phyloP scores from a whole-genome alignment of 2,888 invertebrate species.

The Agrotis puta region DNA sequence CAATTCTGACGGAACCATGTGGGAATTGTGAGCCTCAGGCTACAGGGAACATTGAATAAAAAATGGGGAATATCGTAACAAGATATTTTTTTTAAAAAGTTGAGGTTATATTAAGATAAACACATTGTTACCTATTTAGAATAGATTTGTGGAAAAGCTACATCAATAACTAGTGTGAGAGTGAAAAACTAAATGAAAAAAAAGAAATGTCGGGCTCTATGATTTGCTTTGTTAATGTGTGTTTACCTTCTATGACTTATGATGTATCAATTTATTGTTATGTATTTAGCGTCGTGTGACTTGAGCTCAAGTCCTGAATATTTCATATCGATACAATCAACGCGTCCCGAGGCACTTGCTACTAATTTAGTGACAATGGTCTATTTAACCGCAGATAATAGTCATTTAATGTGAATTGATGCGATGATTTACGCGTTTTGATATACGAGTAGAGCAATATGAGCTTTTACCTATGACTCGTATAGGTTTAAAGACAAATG shows the following conservation, averaged over 20 bases:
- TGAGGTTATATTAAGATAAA: conserved; percentile 15
- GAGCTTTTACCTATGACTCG: conserved; percentile 8
- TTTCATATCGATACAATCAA: conserved; percentile 72
- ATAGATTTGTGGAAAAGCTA: neutral
- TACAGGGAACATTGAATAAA: conserved; percentile 52
- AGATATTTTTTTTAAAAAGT: conserved; percentile 33
- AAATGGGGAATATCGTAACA: conserved; percentile 34
- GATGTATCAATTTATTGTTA: conserved; percentile 65
- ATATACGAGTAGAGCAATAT: conserved; percentile 23
- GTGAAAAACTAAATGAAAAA: too few species aligned
- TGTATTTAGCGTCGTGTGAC: conserved; percentile 59
- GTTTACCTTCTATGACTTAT: conserved; percentile 4
- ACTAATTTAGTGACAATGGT: conserved; percentile 75
- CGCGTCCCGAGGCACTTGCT: conserved; percentile 72
- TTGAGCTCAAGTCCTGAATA: conserved; percentile 63
- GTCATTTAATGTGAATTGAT: conserved; percentile 64
- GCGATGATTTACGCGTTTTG: conserved; percentile 59
- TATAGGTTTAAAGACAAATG: conserved; percentile 8
- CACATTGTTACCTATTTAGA: neutral
- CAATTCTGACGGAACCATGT: conserved; percentile 51
- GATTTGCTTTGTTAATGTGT: neutral
- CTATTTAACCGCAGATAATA: conserved; percentile 69
- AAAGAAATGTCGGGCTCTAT: neutral
- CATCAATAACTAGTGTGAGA: neutral
- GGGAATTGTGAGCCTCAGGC: conserved; percentile 48